A percentile compares a stretch with the other conserved stretches of the same genome.
Conservation (phyloP, 1,140 invertebrate species). For the Solen grandis region DNA sequence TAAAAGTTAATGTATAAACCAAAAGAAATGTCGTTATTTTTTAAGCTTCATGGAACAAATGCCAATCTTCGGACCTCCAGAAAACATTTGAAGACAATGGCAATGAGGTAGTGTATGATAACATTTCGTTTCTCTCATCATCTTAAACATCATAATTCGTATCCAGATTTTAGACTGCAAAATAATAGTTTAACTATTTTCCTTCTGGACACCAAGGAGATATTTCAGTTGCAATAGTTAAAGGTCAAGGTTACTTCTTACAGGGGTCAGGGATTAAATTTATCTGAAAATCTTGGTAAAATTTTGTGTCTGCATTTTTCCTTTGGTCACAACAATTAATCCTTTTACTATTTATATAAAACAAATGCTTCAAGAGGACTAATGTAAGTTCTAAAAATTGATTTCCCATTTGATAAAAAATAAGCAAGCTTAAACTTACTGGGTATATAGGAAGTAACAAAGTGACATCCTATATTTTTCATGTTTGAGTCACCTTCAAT, state of each 20-base stretch:
- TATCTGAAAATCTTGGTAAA: too few species aligned
- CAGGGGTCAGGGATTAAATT: not conserved
- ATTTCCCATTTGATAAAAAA: too few species aligned
- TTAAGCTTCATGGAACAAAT: conserved; percentile 84
- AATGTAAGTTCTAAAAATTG: too few species aligned
- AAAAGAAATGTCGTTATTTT: conserved; percentile 16
- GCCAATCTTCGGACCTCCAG: conserved; percentile 84
- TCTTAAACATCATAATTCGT: not conserved
- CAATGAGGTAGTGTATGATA: conserved; percentile 77
- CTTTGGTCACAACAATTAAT: too few species aligned
- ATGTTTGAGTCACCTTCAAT: too few species aligned
- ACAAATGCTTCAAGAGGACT: too few species aligned
- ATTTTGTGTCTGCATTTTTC: too few species aligned
- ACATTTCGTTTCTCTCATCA: not conserved
- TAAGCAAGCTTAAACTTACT: too few species aligned
- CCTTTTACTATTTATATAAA: too few species aligned
- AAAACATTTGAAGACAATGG: conserved; percentile 85
- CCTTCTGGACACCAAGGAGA: not conserved
- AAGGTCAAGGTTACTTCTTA: not conserved
- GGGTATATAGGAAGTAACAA: too few species aligned
- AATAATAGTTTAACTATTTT: not conserved
- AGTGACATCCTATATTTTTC: too few species aligned
- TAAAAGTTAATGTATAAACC: not conserved
- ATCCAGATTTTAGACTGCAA: too few species aligned
- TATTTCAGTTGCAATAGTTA: not conserved